These are phyloP conservation scores for Campoplex nolae DNA, from an alignment of 2,888 invertebrate genomes.

Conservation along the genomic window DNA sequence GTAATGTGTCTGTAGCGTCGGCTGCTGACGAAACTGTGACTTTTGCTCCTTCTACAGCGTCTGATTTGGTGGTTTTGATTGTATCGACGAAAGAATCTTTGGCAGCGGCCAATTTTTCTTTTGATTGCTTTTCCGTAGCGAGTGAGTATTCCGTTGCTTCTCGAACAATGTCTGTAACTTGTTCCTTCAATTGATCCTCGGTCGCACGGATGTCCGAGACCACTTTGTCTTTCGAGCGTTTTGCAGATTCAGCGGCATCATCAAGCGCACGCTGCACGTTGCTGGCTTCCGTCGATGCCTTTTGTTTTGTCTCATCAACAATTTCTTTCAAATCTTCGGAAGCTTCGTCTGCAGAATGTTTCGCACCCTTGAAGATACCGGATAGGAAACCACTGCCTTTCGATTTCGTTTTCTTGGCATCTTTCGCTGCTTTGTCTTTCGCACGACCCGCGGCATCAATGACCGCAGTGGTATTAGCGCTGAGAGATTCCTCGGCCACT, in stretches of 20 bases:
- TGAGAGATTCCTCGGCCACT: constrained; percentile 56
- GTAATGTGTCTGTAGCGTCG: constrained; percentile 42
- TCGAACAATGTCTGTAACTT: constrained; percentile 16
- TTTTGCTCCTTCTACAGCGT: constrained; percentile 46
- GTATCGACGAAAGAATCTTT: constrained; percentile 57
- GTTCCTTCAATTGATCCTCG: constrained; percentile 57
- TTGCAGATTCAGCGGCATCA: constrained; percentile 60
- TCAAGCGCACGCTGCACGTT: constrained; percentile 53
- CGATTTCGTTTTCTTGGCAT: constrained; percentile 70
- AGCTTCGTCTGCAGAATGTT: constrained; percentile 83
- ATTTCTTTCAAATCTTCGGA: constrained; percentile 71
- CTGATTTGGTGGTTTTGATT: constrained; percentile 63
- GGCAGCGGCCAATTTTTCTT: constrained; percentile 24
- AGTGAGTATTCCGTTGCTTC: constrained; percentile 40
- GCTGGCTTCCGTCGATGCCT: constrained; percentile 64
- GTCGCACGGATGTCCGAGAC: constrained; percentile 33
- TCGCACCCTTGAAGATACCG: constrained; percentile 72
- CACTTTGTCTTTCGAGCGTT: constrained; percentile 67
- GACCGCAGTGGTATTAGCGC: constrained; percentile 43
- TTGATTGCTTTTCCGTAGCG: constrained; percentile 41
- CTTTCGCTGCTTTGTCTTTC: constrained; percentile 69
- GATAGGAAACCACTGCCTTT: constrained; percentile 72
- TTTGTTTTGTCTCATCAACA: constrained; percentile 71
- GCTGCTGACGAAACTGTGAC: constrained; percentile 19
- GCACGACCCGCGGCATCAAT: constrained; percentile 79